Conservation (phyloP, 2,113 vertebrate genomes). For the Synodontis membranacea region DNA sequence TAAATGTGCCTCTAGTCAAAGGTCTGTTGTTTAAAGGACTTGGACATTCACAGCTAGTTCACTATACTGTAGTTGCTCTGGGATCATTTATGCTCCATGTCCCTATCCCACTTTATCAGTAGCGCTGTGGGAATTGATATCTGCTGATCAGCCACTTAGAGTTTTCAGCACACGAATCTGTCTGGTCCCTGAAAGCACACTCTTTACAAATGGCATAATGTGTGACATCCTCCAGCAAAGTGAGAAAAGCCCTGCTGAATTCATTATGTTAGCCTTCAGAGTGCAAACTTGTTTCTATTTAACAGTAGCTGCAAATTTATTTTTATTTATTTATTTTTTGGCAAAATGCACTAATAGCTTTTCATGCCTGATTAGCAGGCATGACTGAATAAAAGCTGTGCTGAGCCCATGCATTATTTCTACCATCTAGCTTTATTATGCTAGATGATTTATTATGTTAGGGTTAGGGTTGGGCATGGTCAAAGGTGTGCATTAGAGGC, state of each 20-base stretch:
- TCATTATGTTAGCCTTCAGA: neutral
- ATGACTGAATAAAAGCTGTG: neutral
- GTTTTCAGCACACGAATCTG: neutral
- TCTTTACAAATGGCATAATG: neutral
- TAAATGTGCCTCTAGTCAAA: neutral
- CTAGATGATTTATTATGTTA: neutral
- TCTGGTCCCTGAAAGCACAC: neutral
- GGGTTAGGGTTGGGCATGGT: too few species aligned
- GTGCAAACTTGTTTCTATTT: neutral
- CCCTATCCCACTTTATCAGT: neutral
- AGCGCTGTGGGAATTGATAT: neutral
- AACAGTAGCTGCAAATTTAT: neutral
- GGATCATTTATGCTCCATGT: neutral
- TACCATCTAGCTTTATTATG: neutral
- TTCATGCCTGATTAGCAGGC: neutral
- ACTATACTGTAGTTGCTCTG: too few species aligned
- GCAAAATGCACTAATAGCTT: neutral
- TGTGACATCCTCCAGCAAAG: neutral
- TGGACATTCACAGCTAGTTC: neutral
- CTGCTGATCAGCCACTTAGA: neutral
- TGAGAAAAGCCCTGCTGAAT: neutral
- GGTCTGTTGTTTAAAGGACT: neutral
- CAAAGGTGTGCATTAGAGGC: neutral
- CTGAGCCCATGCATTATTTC: neutral
- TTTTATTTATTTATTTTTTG: neutral